phyloP scores from a whole-genome alignment of 2,113 vertebrate genomes.

The Ailurus styani region DNA sequence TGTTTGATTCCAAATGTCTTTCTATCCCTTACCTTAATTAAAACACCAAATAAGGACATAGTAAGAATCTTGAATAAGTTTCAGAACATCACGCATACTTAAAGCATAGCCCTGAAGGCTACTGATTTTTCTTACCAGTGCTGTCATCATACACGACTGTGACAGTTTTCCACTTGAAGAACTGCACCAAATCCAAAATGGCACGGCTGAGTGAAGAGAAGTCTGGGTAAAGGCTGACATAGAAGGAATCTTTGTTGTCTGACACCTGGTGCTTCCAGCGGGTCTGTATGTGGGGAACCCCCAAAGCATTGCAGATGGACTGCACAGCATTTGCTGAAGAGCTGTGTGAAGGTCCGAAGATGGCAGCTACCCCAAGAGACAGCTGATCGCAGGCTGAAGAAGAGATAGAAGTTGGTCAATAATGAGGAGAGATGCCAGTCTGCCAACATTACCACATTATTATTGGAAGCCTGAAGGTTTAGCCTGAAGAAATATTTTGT shows the following conservation, averaged over 20 bases:
- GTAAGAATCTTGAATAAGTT: neutral
- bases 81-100: neutral
- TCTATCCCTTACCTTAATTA: neutral
- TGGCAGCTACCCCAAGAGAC: constrained; percentile 98
- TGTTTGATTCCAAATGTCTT: neutral
- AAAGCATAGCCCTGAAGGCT: neutral
- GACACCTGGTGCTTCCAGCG: constrained; percentile 99
- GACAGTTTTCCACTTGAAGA: constrained; percentile 99
- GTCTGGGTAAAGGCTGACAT: constrained; percentile 97
- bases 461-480: constrained; percentile 5
- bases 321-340: constrained; percentile 99
- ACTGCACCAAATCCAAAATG: constrained; percentile 98
- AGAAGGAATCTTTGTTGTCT: constrained; percentile 98
- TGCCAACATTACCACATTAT: constrained; percentile 64
- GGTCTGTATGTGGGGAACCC: constrained; percentile 98
- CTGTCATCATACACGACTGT: constrained; percentile 99
- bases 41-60: neutral
- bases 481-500: neutral
- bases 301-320: constrained; percentile 98
- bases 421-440: constrained; percentile 67
- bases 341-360: constrained; percentile 98
- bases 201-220: constrained; percentile 98
- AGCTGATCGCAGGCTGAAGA: constrained; percentile 98
- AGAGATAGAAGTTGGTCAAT: constrained; percentile 81
- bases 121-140: constrained; percentile 88